phyloP scores from a whole-genome alignment of 2,888 invertebrate genomes.

The Drosophila neotestacea region DNA sequence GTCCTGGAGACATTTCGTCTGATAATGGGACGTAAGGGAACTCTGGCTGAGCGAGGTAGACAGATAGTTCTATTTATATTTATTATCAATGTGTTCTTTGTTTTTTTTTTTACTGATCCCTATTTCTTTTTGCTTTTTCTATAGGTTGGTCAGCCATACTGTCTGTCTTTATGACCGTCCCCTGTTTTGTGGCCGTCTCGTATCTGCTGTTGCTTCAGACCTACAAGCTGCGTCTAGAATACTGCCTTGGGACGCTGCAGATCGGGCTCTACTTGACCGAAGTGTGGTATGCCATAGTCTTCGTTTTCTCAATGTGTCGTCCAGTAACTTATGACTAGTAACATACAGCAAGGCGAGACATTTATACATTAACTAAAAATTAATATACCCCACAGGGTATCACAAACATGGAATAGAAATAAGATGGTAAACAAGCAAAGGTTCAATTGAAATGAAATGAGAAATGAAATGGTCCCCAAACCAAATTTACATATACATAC shows the following conservation, averaged over 20 bases:
- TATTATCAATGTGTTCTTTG: slow-evolving; percentile 42
- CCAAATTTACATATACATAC: slow-evolving; percentile 38
- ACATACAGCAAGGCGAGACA: slow-evolving; percentile 50
- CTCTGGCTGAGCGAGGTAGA: slow-evolving; percentile 83
- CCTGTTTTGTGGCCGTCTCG: slow-evolving; percentile 92
- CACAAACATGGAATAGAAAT: slow-evolving; percentile 55
- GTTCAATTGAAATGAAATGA: slow-evolving; percentile 39
- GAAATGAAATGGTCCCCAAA: slow-evolving; percentile 37
- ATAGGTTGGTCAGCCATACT: slow-evolving; percentile 92
- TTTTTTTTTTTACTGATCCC: background rate
- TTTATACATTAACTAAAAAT: slow-evolving; percentile 49
- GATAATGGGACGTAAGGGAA: slow-evolving; percentile 92
- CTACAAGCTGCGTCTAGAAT: slow-evolving; percentile 93
- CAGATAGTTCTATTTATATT: slow-evolving; percentile 53
- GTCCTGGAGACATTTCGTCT: slow-evolving; percentile 93
- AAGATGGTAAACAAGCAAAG: slow-evolving; percentile 35
- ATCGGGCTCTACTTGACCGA: slow-evolving; percentile 91
- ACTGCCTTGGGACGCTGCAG: slow-evolving; percentile 94
- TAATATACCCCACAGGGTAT: background rate
- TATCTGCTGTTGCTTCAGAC: slow-evolving; percentile 96
- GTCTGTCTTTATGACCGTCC: slow-evolving; percentile 92
- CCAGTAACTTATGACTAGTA: slow-evolving; percentile 87
- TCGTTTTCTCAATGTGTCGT: slow-evolving; percentile 88
- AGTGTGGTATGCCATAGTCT: slow-evolving; percentile 88
- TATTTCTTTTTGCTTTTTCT: slow-evolving; percentile 56